Evolutionary conservation across 2,888 invertebrate genomes (phyloP).

Genomic region (Leptinotarsa peninsularis): DNA sequence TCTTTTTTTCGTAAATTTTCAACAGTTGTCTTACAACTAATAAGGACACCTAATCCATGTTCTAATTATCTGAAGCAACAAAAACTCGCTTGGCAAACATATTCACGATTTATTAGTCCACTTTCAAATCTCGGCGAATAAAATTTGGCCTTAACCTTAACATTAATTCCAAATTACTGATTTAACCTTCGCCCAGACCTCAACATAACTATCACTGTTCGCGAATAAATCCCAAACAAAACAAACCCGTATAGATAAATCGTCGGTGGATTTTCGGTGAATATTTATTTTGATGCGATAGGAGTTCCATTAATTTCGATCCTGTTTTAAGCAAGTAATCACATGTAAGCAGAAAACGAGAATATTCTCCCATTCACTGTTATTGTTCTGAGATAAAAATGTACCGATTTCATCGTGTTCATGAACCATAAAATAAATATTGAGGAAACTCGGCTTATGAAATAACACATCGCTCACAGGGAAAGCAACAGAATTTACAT

Average conservation of each 20-base stretch:
- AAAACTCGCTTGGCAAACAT: not conserved
- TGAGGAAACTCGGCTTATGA: too few species aligned
- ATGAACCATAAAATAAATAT: too few species aligned
- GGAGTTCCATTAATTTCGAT: not conserved
- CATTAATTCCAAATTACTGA: slow-evolving; percentile 6
- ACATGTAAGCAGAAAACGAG: too few species aligned
- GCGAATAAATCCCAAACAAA: slow-evolving; percentile 4
- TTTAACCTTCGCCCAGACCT: slow-evolving; percentile 14
- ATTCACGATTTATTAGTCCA: slow-evolving; percentile 7
- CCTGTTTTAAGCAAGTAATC: not conserved
- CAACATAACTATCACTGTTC: slow-evolving; percentile 11
- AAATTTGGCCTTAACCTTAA: slow-evolving; percentile 18
- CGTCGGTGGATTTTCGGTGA: not conserved
- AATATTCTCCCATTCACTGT: too few species aligned
- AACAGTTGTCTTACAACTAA: too few species aligned
- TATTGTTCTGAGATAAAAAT: too few species aligned
- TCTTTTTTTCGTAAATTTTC: too few species aligned
- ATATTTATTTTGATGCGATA: slow-evolving; percentile 1
- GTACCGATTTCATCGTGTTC: too few species aligned
- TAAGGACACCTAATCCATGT: too few species aligned
- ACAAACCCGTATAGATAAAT: slow-evolving; percentile 16
- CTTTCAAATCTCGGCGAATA: slow-evolving; percentile 8
- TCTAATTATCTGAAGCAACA: not conserved
- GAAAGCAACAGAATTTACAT: too few species aligned
- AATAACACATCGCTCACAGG: too few species aligned